Conservation (phyloP, 2,113 vertebrate species). For the Speoplatyrhinus poulsoni region DNA sequence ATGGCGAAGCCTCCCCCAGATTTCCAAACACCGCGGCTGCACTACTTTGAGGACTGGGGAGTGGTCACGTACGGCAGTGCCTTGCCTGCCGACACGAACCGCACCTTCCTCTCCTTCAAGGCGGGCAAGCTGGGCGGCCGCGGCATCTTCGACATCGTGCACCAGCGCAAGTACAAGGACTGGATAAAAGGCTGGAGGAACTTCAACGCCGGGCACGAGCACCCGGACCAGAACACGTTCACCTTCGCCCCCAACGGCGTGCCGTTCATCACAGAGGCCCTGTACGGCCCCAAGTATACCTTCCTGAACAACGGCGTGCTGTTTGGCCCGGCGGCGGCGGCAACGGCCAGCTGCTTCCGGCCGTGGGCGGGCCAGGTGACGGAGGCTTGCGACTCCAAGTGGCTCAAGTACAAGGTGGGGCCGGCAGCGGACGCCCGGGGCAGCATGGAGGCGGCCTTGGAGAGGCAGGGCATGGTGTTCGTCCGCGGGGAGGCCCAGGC, state of each 20-base stretch:
- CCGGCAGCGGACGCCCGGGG: constrained; percentile 87
- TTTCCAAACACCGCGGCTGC: constrained; percentile 83
- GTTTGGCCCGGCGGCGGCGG: constrained; percentile 82
- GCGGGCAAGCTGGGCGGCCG: constrained; percentile 96
- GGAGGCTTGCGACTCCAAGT: constrained; percentile 94
- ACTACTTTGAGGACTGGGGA: constrained; percentile 98
- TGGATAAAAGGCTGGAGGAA: constrained; percentile 97
- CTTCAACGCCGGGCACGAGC: constrained; percentile 97
- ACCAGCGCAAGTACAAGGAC: constrained; percentile 91
- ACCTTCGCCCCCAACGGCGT: constrained; percentile 93
- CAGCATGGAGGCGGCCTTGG: constrained; percentile 81
- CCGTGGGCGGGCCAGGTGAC: constrained; percentile 97
- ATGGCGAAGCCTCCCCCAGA: constrained; percentile 84
- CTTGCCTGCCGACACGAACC: constrained; percentile 83
- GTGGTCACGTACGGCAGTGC: constrained; percentile 94
- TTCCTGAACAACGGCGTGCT: constrained; percentile 91
- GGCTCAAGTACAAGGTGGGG: constrained; percentile 93
- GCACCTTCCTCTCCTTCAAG: constrained; percentile 95
- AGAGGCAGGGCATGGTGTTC: constrained; percentile 87
- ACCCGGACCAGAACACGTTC: constrained; percentile 96
- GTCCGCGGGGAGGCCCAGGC: constrained; percentile 88
- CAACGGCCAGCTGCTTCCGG: constrained; percentile 86
- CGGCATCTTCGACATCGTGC: constrained; percentile 96
- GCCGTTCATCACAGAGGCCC: constrained; percentile 94
- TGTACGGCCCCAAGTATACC: constrained; percentile 96